Conservation (phyloP, 2,888 invertebrate genomes). For the Allolobophora icterica region DNA sequence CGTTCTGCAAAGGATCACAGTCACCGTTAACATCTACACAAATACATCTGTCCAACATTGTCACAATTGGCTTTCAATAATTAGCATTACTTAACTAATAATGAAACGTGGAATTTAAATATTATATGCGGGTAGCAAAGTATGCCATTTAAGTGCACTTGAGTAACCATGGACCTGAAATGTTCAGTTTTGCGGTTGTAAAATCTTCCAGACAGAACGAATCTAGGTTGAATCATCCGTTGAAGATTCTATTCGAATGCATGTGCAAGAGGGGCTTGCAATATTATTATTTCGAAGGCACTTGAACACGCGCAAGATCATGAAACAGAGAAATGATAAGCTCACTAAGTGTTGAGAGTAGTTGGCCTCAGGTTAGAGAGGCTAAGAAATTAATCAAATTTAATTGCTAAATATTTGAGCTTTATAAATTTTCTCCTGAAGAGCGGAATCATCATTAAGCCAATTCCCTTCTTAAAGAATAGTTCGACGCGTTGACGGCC, state of each 20-base stretch:
- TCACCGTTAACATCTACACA: neutral
- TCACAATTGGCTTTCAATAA: neutral
- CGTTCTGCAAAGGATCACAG: neutral
- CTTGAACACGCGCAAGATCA: neutral
- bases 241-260: neutral
- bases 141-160: neutral
- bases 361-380: neutral
- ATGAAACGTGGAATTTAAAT: neutral
- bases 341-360: neutral
- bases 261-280: neutral
- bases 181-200: neutral
- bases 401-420: neutral
- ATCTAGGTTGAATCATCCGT: neutral
- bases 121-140: neutral
- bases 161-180: neutral
- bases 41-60: neutral
- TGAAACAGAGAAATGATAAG: neutral
- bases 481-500: conserved; percentile 1
- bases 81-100: neutral
- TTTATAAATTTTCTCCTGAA: neutral
- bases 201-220: neutral
- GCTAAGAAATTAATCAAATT: neutral
- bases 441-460: neutral
- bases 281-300: neutral
- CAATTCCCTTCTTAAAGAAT: neutral